Conservation (phyloP, 2,797 vertebrate genomes). For the Danio jaintianensis region DNA sequence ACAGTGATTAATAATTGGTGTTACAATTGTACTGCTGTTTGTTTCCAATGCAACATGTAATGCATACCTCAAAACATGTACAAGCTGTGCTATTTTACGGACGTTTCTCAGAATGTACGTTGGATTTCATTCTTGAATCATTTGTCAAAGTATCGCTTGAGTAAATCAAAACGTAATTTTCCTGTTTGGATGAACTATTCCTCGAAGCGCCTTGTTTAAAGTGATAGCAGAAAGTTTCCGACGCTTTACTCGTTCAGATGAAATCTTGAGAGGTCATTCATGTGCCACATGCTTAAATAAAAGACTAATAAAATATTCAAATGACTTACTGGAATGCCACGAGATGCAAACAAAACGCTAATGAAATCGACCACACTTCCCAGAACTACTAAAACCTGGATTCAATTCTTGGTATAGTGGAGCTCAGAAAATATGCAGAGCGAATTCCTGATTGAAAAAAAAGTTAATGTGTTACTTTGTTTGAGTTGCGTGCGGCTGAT, state of each 20-base stretch:
- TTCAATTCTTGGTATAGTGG: constrained; percentile 48
- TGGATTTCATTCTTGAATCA: neutral
- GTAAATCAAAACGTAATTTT: neutral
- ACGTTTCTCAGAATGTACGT: neutral
- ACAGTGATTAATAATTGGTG: too few species aligned
- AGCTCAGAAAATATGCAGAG: constrained; percentile 30
- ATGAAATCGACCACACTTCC: constrained; percentile 30
- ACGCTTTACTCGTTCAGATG: neutral
- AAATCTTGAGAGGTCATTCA: constrained; percentile 44
- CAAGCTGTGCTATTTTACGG: neutral
- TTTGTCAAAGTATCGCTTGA: neutral
- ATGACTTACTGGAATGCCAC: constrained; percentile 43
- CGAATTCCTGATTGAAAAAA: constrained; percentile 36
- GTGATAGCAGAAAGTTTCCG: neutral
- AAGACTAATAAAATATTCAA: constrained; percentile 41
- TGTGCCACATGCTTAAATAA: constrained; percentile 40
- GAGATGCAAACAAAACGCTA: constrained; percentile 20
- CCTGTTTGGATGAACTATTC: neutral
- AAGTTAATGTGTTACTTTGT: constrained; percentile 58
- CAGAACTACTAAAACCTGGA: constrained; percentile 48
- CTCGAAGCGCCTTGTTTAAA: neutral
- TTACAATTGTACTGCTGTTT: too few species aligned
- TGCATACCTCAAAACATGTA: neutral
- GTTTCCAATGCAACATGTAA: neutral
- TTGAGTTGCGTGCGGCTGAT: constrained; percentile 18